Conservation (phyloP, 2,113 vertebrate genomes). For the Pyxicephalus adspersus region DNA sequence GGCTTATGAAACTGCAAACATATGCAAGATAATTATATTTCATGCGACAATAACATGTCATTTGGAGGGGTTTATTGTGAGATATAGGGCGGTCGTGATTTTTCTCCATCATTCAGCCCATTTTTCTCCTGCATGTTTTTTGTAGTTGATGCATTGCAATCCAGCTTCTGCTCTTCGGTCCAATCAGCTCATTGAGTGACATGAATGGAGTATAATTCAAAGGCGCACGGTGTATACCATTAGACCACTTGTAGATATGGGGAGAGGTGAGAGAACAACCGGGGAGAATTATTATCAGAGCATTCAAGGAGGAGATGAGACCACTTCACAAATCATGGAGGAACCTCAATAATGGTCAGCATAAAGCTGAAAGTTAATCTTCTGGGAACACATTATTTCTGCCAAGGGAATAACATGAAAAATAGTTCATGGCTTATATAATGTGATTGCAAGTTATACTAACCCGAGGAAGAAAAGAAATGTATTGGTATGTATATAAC, state of each 20-base stretch:
- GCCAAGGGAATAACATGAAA: constrained; percentile 4
- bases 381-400: constrained; percentile 37
- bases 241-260: constrained; percentile 42
- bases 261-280: constrained; percentile 1
- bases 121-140: constrained; percentile 3
- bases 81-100: background rate
- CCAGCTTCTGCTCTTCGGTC: constrained; percentile 17
- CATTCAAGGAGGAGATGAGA: constrained; percentile 32
- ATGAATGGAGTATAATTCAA: constrained; percentile 15
- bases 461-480: background rate
- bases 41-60: background rate
- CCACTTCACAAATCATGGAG: constrained; percentile 47
- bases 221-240: constrained; percentile 34
- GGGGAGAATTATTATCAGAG: constrained; percentile 39
- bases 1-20: background rate
- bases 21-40: background rate
- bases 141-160: background rate
- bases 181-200: constrained; percentile 23
- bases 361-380: constrained; percentile 11
- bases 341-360: constrained; percentile 53
- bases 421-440: constrained; percentile 36
- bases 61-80: background rate
- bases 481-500: too few relatives aligned
- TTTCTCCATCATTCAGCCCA: background rate
- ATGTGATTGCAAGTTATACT: background rate